These are phyloP conservation scores for Mythimna albipuncta DNA, from an alignment of 2,888 invertebrate species.

Conservation along the genomic window DNA sequence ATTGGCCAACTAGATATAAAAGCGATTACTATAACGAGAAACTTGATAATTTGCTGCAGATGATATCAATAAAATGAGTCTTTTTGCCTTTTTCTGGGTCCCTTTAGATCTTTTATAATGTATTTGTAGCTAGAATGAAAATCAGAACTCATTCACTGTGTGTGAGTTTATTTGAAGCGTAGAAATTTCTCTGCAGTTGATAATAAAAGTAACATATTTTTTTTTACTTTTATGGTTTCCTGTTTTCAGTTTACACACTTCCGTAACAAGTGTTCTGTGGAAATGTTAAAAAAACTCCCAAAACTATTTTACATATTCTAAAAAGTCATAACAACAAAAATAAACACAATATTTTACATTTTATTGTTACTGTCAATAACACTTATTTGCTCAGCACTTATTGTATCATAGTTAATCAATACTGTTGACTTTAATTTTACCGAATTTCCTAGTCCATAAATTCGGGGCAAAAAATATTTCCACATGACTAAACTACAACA, in stretches of 20 bases:
- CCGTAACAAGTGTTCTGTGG: constrained; percentile 7
- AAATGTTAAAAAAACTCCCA: constrained; percentile 3
- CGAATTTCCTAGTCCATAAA: constrained; percentile 51
- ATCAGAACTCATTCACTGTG: neutral
- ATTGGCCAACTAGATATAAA: constrained; percentile 54
- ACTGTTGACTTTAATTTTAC: constrained; percentile 43
- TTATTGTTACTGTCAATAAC: constrained; percentile 31
- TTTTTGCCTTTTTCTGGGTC: constrained; percentile 18
- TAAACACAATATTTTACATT: constrained; percentile 16
- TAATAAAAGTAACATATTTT: too few species aligned
- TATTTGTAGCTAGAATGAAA: neutral
- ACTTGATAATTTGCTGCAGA: constrained; percentile 35
- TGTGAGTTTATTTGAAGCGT: neutral
- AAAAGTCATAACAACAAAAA: constrained; percentile 24
- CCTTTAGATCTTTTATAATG: constrained; percentile 1
- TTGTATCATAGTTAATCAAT: constrained; percentile 34
- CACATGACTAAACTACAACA: constrained; percentile 53
- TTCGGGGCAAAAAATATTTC: constrained; percentile 58
- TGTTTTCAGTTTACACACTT: constrained; percentile 1
- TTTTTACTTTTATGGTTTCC: neutral
- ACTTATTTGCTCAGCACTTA: constrained; percentile 42
- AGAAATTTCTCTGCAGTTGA: too few species aligned
- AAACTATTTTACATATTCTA: constrained; percentile 12
- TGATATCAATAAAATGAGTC: constrained; percentile 34
- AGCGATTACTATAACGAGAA: constrained; percentile 49